These are phyloP conservation scores for Lycocerus yunnanus DNA, from an alignment of 2,888 invertebrate species.

Conservation along the genomic window DNA sequence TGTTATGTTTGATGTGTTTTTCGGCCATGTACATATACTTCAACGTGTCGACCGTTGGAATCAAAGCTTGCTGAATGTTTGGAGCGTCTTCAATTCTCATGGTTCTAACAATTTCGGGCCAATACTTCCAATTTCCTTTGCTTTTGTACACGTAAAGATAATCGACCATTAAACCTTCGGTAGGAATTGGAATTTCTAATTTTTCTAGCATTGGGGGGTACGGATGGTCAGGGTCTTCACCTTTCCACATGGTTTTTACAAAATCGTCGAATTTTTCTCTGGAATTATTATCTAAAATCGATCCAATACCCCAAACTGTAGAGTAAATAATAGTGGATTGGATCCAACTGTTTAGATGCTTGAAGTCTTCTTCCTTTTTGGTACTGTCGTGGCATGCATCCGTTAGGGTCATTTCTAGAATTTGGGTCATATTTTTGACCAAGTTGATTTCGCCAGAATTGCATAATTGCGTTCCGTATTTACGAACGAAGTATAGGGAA, in stretches of 20 bases:
- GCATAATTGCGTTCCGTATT: conserved; percentile 67
- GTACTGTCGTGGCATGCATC: conserved; percentile 67
- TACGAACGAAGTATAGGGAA: conserved; percentile 71
- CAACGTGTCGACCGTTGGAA: conserved; percentile 86
- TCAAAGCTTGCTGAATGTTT: conserved; percentile 72
- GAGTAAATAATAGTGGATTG: conserved; percentile 77
- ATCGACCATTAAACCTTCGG: conserved; percentile 79
- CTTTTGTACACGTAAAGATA: conserved; percentile 76
- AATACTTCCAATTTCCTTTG: conserved; percentile 87
- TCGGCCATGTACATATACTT: conserved; percentile 77
- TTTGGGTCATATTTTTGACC: conserved; percentile 70
- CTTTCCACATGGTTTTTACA: conserved; percentile 61
- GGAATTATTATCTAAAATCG: conserved; percentile 75
- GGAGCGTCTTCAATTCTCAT: conserved; percentile 68
- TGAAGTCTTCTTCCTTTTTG: conserved; percentile 65
- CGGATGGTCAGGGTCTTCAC: conserved; percentile 56
- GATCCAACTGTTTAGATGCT: conserved; percentile 72
- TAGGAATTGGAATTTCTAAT: conserved; percentile 75
- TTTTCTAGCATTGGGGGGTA: conserved; percentile 67
- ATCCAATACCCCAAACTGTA: conserved; percentile 84
- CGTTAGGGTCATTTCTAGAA: conserved; percentile 78
- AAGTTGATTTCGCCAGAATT: conserved; percentile 75
- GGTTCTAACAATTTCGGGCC: conserved; percentile 74
- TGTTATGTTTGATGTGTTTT: conserved; percentile 72
- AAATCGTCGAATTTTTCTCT: conserved; percentile 70